Conservation (phyloP, 2,113 vertebrate genomes). For the Egretta garzetta region DNA sequence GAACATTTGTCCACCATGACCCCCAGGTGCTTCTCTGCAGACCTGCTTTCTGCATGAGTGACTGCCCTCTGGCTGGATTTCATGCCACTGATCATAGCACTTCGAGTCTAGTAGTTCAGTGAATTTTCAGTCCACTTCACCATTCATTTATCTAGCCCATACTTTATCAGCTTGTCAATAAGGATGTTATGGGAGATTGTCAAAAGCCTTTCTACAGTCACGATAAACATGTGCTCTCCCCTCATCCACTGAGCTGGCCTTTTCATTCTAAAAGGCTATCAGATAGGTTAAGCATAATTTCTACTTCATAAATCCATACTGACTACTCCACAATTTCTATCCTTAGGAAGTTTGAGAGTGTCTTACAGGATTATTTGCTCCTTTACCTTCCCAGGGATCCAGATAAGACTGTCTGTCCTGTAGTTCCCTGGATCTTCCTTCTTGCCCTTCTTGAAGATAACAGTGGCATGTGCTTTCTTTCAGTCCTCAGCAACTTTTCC, state of each 20-base stretch:
- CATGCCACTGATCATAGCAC: neutral
- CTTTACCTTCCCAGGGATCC: neutral
- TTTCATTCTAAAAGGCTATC: neutral
- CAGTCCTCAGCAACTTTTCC: neutral
- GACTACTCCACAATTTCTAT: neutral
- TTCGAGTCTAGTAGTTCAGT: neutral
- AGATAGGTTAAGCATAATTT: neutral
- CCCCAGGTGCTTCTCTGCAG: neutral
- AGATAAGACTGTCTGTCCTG: neutral
- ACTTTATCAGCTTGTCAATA: neutral
- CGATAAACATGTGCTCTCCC: neutral
- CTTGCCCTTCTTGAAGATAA: neutral
- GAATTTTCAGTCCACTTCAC: neutral
- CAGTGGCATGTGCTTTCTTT: neutral
- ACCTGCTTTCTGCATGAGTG: neutral
- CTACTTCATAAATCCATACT: neutral
- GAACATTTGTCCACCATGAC: neutral
- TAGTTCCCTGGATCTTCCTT: neutral
- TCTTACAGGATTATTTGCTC: neutral
- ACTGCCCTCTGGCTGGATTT: neutral
- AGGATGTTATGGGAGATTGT: neutral
- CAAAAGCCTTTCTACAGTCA: neutral
- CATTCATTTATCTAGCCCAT: neutral
- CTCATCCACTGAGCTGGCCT: neutral
- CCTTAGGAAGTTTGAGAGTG: neutral